Evolutionary conservation across 1,140 invertebrate genomes (phyloP).

Genomic region (Atta cephalotes): DNA sequence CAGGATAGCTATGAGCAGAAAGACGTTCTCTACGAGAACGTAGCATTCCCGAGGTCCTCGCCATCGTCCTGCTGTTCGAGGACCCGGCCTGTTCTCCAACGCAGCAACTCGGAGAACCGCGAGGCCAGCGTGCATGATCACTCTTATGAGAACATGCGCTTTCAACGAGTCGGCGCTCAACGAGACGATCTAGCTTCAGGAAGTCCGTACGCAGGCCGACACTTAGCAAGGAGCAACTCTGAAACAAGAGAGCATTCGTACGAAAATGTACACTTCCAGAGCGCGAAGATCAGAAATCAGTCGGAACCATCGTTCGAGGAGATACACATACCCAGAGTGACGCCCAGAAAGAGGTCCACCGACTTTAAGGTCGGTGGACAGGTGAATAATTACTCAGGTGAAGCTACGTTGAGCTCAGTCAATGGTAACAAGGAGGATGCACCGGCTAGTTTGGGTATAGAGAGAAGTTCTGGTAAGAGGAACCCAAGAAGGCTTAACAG

Average conservation of each 20-base stretch:
- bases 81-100: constrained; percentile 66
- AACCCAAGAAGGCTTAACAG: constrained; percentile 75
- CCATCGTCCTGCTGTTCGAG: constrained; percentile 59
- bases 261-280: constrained; percentile 79
- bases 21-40: constrained; percentile 72
- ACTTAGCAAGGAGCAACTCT: constrained; percentile 70
- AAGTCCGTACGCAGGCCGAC: constrained; percentile 69
- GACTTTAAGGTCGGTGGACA: constrained; percentile 82
- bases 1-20: constrained; percentile 61
- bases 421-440: constrained; percentile 73
- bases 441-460: constrained; percentile 76
- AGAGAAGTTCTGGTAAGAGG: constrained; percentile 76
- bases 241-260: constrained; percentile 74
- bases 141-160: constrained; percentile 75
- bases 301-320: constrained; percentile 77
- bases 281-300: constrained; percentile 58
- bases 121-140: constrained; percentile 59
- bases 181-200: constrained; percentile 54
- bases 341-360: constrained; percentile 73
- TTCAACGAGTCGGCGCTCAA: constrained; percentile 62
- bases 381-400: constrained; percentile 74
- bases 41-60: constrained; percentile 58
- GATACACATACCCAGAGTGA: constrained; percentile 82
- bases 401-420: not conserved
- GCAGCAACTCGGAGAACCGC: constrained; percentile 77